Evolutionary conservation across 2,113 vertebrate genomes (phyloP).

Genomic region (Dasyornis broadbenti): DNA sequence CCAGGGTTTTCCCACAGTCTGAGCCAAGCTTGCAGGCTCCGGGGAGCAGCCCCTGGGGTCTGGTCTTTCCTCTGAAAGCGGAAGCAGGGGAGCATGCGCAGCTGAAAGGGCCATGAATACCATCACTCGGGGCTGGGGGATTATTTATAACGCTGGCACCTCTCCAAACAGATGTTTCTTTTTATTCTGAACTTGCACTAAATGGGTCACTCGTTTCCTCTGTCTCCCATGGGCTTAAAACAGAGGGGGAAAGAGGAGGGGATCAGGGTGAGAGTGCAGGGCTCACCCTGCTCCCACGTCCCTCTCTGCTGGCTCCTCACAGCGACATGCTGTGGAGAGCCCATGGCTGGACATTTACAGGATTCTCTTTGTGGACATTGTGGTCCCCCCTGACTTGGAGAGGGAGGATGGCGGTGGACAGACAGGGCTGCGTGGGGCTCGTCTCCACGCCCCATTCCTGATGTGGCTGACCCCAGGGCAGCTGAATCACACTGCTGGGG

Average conservation of each 20-base stretch:
- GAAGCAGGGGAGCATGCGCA: constrained; percentile 34
- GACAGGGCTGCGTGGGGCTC: accelerated
- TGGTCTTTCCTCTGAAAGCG: not conserved
- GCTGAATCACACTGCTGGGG: constrained; percentile 4
- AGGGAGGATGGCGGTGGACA: not conserved
- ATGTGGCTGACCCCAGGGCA: not conserved
- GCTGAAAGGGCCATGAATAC: not conserved
- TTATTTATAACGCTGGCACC: constrained; percentile 74
- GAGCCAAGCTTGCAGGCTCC: not conserved
- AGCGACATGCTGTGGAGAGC: accelerated
- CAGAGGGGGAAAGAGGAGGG: not conserved
- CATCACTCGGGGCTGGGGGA: constrained; percentile 28
- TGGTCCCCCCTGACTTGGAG: accelerated
- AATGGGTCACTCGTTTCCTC: constrained; percentile 69
- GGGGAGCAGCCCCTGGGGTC: not conserved
- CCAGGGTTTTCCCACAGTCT: constrained; percentile 64
- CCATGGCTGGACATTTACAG: not conserved
- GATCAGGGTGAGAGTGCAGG: constrained; percentile 1
- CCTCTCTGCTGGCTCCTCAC: not conserved
- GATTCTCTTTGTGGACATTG: accelerated
- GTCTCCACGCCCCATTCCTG: not conserved
- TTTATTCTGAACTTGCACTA: constrained; percentile 71
- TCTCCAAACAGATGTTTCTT: constrained; percentile 78
- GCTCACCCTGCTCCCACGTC: not conserved
- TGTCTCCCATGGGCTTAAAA: constrained; percentile 47